phyloP scores from a whole-genome alignment of 1,140 invertebrate genomes.

The Drosophila littoralis region DNA sequence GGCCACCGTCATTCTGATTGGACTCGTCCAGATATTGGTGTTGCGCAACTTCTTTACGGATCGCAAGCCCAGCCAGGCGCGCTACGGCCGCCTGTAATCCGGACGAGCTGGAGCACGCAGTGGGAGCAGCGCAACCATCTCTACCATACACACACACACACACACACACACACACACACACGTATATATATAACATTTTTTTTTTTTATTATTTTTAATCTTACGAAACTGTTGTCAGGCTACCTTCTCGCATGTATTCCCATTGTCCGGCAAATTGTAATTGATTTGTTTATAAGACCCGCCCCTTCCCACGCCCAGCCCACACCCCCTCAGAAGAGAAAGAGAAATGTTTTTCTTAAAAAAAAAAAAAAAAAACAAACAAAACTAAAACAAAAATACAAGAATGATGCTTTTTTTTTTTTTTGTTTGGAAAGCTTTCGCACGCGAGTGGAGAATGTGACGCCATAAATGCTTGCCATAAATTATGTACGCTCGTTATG shows the following conservation, averaged over 20 bases:
- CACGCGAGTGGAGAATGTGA: slow-evolving; percentile 15
- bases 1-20: slow-evolving; percentile 92
- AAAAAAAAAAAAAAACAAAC: not conserved
- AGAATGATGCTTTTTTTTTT: not conserved
- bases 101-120: slow-evolving; percentile 1
- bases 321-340: not conserved
- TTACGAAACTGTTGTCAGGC: slow-evolving; percentile 7
- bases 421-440: not conserved
- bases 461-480: slow-evolving; percentile 32
- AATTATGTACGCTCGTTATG: slow-evolving; percentile 24
- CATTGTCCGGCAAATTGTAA: not conserved
- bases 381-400: not conserved
- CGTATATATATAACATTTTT: slow-evolving; percentile 1
- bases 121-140: slow-evolving; percentile 18
- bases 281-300: not conserved
- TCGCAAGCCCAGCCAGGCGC: slow-evolving; percentile 86
- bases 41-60: slow-evolving; percentile 98
- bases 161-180: not conserved
- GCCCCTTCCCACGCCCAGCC: no score
- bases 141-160: slow-evolving; percentile 13
- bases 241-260: slow-evolving; percentile 11
- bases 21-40: slow-evolving; percentile 95
- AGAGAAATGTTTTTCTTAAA: slow-evolving; percentile 11
- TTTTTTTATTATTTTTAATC: slow-evolving; percentile 19
- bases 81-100: slow-evolving; percentile 68